phyloP scores from a whole-genome alignment of 1,140 invertebrate species.

The Drosophila pachea region DNA sequence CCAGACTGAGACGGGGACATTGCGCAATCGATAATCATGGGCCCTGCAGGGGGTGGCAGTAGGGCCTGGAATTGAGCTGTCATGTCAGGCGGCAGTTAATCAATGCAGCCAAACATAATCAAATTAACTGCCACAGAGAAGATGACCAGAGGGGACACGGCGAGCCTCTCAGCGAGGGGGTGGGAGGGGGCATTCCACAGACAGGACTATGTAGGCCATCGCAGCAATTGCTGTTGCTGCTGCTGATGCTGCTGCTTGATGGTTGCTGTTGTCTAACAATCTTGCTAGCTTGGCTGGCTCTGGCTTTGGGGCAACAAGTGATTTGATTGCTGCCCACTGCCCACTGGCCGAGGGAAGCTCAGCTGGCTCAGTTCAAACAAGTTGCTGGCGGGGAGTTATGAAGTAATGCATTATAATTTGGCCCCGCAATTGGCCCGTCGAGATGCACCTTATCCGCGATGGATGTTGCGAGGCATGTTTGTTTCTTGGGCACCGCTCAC shows the following conservation, averaged over 20 bases:
- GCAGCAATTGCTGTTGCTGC: constrained; percentile 8
- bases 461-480: constrained; percentile 54
- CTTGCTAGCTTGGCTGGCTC: constrained; percentile 42
- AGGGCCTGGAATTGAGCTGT: constrained; percentile 70
- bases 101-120: constrained; percentile 75
- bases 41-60: constrained; percentile 24
- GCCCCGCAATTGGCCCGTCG: constrained; percentile 59
- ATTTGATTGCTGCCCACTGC: constrained; percentile 59
- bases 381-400: constrained; percentile 74
- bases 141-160: constrained; percentile 40
- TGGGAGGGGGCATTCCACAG: constrained; percentile 15
- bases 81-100: constrained; percentile 78
- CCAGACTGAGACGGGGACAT: constrained; percentile 50
- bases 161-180: constrained; percentile 1
- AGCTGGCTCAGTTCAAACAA: constrained; percentile 69
- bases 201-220: constrained; percentile 61
- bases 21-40: constrained; percentile 77
- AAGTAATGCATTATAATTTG: constrained; percentile 78
- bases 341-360: constrained; percentile 57
- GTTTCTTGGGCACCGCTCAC: constrained; percentile 45
- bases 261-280: constrained; percentile 39
- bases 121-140: constrained; percentile 75
- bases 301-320: constrained; percentile 71
- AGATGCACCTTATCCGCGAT: constrained; percentile 67
- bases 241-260: background rate